Percentiles rank a stretch among this genome's conserved stretches.
These are phyloP conservation scores for Perizoma affinitatum DNA, from an alignment of 2,888 invertebrate genomes.

Conservation along the genomic window DNA sequence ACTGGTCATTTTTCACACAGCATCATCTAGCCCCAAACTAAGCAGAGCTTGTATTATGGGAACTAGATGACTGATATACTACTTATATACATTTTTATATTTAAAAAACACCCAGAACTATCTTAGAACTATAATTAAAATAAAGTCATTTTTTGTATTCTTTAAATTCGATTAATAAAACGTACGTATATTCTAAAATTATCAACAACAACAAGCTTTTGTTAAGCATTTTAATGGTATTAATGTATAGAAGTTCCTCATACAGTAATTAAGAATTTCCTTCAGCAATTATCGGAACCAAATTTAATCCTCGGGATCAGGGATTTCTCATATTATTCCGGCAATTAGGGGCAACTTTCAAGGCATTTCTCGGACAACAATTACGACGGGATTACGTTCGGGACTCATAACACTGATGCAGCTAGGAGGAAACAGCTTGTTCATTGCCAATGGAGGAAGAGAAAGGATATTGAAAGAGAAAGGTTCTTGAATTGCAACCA, in stretches of 20 bases:
- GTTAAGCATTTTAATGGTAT: not conserved
- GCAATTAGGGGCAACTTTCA: slow-evolving; percentile 68
- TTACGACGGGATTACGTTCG: slow-evolving; percentile 74
- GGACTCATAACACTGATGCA: slow-evolving; percentile 66
- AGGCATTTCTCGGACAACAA: slow-evolving; percentile 78
- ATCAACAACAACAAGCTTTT: not conserved
- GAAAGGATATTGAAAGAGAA: no score
- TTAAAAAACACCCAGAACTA: no score
- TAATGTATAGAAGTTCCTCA: slow-evolving; percentile 9
- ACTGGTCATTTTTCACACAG: no score
- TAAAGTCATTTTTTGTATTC: no score
- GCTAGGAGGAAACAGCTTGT: slow-evolving; percentile 4
- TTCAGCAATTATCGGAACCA: slow-evolving; percentile 38
- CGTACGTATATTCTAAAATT: no score
- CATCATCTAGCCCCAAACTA: no score
- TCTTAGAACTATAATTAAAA: no score
- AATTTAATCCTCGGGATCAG: slow-evolving; percentile 50
- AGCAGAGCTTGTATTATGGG: no score
- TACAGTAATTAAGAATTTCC: slow-evolving; percentile 28
- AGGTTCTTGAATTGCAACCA: no score
- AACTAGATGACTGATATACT: no score
- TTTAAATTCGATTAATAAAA: no score
- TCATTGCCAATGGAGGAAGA: not conserved
- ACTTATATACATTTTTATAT: no score
- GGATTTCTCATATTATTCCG: slow-evolving; percentile 46